These are phyloP conservation scores for Synergus itoensis DNA, from an alignment of 2,888 invertebrate species.

Conservation along the genomic window DNA sequence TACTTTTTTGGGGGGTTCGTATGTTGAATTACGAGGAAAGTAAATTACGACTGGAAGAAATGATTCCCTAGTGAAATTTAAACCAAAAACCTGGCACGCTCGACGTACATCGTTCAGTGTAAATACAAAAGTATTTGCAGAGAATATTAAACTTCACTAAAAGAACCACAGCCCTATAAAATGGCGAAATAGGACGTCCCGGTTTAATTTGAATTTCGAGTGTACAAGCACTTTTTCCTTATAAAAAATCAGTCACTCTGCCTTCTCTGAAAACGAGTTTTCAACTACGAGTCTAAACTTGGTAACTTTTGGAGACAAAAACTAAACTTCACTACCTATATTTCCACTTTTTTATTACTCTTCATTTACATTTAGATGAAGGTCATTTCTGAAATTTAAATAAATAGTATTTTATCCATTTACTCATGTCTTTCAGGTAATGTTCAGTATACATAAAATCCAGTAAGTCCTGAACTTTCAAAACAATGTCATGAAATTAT, in stretches of 20 bases:
- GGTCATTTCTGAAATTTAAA: neutral
- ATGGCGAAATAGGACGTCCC: conserved; percentile 12
- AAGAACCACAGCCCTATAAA: conserved; percentile 12
- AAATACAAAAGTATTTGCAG: conserved; percentile 32
- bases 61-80: conserved; percentile 18
- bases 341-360: neutral
- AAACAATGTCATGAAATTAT: neutral
- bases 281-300: neutral
- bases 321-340: neutral
- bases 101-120: conserved; percentile 13
- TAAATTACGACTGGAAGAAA: conserved; percentile 13
- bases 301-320: neutral
- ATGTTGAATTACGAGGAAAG: neutral
- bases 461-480: neutral
- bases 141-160: conserved; percentile 35
- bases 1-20: neutral
- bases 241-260: neutral
- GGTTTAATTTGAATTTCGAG: conserved; percentile 37
- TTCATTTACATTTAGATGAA: neutral
- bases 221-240: neutral
- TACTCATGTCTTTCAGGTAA: no score
- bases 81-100: neutral
- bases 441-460: no score
- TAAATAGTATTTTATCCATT: no score
- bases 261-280: neutral